Percentiles rank a stretch among this genome's conserved stretches.
phyloP scores from a whole-genome alignment of 2,797 vertebrate species.

The Myotis planiceps region DNA sequence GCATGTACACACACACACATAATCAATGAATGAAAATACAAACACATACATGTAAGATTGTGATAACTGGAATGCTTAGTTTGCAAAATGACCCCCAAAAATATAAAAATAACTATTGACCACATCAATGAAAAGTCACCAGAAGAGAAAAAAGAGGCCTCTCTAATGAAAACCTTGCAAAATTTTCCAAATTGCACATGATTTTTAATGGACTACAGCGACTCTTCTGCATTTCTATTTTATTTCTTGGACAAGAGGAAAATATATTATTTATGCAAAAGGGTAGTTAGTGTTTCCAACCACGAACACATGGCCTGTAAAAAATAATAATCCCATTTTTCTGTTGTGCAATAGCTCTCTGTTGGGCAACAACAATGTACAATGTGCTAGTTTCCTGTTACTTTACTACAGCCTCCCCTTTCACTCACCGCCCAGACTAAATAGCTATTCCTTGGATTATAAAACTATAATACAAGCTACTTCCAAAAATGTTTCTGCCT shows the following conservation, averaged over 20 bases:
- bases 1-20: not conserved
- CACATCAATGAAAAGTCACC: slow-evolving; percentile 57
- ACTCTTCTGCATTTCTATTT: slow-evolving; percentile 63
- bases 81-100: slow-evolving; percentile 23
- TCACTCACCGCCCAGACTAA: slow-evolving; percentile 52
- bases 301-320: slow-evolving; percentile 67
- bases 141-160: slow-evolving; percentile 37
- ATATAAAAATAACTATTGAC: slow-evolving; percentile 50
- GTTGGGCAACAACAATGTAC: slow-evolving; percentile 29
- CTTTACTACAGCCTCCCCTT: slow-evolving; percentile 37
- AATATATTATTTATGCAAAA: slow-evolving; percentile 70
- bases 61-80: slow-evolving; percentile 23
- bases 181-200: slow-evolving; percentile 50
- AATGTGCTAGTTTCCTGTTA: slow-evolving; percentile 64
- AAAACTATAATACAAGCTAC: slow-evolving; percentile 59
- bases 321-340: slow-evolving; percentile 65
- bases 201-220: slow-evolving; percentile 67
- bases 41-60: not conserved
- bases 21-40: not conserved
- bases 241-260: slow-evolving; percentile 66
- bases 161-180: slow-evolving; percentile 67
- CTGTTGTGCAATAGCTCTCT: slow-evolving; percentile 63
- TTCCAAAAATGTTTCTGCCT: slow-evolving; percentile 71
- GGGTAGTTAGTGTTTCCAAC: slow-evolving; percentile 65
- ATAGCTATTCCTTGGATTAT: slow-evolving; percentile 59